Percentiles rank a stretch among this genome's conserved stretches.
Evolutionary conservation across 2,888 invertebrate genomes (phyloP).

Genomic region (Ornithoptera alexandrae): DNA sequence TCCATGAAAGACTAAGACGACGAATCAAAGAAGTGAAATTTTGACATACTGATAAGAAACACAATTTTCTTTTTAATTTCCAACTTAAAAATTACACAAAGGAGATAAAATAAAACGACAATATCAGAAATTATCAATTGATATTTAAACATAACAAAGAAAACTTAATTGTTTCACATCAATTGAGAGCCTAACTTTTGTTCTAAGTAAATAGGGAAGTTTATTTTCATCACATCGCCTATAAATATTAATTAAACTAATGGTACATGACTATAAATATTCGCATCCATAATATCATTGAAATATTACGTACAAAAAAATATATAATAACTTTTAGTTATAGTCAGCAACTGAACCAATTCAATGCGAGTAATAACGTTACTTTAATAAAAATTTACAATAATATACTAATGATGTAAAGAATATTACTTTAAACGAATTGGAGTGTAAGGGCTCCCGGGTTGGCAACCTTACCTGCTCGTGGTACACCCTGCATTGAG

Average conservation of each 20-base stretch:
- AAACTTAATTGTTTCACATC: slow-evolving; percentile 22
- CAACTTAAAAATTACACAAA: neutral
- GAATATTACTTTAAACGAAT: no score
- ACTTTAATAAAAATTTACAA: no score
- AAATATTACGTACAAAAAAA: slow-evolving; percentile 6
- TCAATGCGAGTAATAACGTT: neutral
- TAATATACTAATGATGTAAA: no score
- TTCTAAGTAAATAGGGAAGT: slow-evolving; percentile 4
- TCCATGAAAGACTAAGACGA: no score
- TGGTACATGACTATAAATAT: slow-evolving; percentile 19
- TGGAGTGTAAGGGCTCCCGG: no score
- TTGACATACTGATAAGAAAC: no score
- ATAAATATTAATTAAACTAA: slow-evolving; percentile 12
- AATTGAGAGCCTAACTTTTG: slow-evolving; percentile 8
- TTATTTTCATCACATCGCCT: slow-evolving; percentile 13
- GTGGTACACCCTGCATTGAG: no score
- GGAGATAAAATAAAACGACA: slow-evolving; percentile 33
- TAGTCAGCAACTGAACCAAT: slow-evolving; percentile 21
- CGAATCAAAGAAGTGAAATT: no score
- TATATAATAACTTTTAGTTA: neutral
- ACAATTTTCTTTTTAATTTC: neutral
- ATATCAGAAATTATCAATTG: slow-evolving; percentile 33
- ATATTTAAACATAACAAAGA: slow-evolving; percentile 32
- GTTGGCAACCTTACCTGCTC: no score
- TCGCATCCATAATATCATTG: neutral